These are phyloP conservation scores for Junonia oenone DNA, from an alignment of 2,888 invertebrate genomes.

Conservation along the genomic window DNA sequence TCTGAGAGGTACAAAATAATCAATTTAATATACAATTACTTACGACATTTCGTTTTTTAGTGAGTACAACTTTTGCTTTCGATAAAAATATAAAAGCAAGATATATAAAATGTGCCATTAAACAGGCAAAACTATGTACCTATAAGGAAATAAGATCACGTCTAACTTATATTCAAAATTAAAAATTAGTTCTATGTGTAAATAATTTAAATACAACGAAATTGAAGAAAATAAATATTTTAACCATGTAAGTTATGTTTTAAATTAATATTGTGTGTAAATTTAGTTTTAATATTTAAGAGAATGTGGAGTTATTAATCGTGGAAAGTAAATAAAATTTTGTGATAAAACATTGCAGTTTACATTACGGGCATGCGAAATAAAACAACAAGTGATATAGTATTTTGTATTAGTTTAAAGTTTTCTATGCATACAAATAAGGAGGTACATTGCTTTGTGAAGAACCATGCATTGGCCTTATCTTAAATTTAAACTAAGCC, in stretches of 20 bases:
- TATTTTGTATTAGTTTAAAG: constrained; percentile 51
- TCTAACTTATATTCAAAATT: constrained; percentile 25
- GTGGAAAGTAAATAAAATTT: constrained; percentile 12
- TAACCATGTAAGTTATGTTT: background rate
- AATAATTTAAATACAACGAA: constrained; percentile 1
- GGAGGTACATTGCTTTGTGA: constrained; percentile 59
- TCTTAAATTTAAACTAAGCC: constrained; percentile 36
- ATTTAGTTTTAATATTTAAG: background rate
- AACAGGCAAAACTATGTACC: constrained; percentile 50
- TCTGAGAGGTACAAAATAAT: constrained; percentile 65
- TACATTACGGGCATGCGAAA: background rate
- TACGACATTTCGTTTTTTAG: constrained; percentile 15
- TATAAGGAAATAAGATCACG: constrained; percentile 33
- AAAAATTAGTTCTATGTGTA: constrained; percentile 5
- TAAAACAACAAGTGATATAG: constrained; percentile 34
- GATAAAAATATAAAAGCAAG: constrained; percentile 2
- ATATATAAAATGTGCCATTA: constrained; percentile 60
- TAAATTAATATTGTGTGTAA: background rate
- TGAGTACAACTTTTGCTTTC: constrained; percentile 26
- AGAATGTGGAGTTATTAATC: constrained; percentile 5
- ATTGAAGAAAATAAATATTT: background rate
- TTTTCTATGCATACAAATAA: constrained; percentile 53
- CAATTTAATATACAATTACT: constrained; percentile 17
- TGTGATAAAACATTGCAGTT: constrained; percentile 15
- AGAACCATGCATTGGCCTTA: constrained; percentile 50